These are phyloP conservation scores for Tanytarsus gracilentus DNA, from an alignment of 2,888 invertebrate species.

Conservation along the genomic window DNA sequence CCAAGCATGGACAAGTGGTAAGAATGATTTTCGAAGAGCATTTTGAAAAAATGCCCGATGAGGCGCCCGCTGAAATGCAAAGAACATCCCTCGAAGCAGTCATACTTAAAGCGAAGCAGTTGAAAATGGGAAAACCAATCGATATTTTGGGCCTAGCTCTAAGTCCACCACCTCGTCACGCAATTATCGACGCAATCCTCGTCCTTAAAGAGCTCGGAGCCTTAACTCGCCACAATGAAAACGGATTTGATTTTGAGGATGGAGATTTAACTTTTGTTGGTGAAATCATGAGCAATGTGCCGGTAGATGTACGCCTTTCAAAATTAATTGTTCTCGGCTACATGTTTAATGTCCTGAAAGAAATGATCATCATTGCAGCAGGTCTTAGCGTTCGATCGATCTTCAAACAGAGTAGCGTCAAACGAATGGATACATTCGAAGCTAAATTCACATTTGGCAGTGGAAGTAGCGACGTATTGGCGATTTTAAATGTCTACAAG, in stretches of 20 bases:
- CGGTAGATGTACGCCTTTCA: constrained; percentile 70
- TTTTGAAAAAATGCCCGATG: constrained; percentile 48
- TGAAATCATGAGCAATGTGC: constrained; percentile 68
- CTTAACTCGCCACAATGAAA: constrained; percentile 52
- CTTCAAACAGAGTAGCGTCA: too few relatives aligned
- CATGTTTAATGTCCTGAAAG: constrained; percentile 74
- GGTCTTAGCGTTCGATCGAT: neutral
- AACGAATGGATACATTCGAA: too few relatives aligned
- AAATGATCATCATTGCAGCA: constrained; percentile 67
- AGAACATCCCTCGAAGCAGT: constrained; percentile 72
- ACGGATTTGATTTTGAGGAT: constrained; percentile 51
- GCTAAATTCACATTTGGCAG: too few relatives aligned
- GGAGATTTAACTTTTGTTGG: constrained; percentile 86
- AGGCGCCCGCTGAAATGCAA: constrained; percentile 63
- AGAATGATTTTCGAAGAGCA: constrained; percentile 55
- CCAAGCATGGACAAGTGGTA: constrained; percentile 77
- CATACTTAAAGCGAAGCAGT: constrained; percentile 69
- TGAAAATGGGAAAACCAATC: constrained; percentile 72
- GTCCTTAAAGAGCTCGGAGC: constrained; percentile 58
- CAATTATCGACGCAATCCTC: constrained; percentile 51
- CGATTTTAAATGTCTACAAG: constrained; percentile 68
- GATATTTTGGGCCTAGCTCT: constrained; percentile 74
- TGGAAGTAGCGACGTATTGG: constrained; percentile 81
- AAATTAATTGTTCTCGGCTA: constrained; percentile 82
- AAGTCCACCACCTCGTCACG: constrained; percentile 64